Conservation (phyloP, 2,888 invertebrate species). For the Drosophila anceps region DNA sequence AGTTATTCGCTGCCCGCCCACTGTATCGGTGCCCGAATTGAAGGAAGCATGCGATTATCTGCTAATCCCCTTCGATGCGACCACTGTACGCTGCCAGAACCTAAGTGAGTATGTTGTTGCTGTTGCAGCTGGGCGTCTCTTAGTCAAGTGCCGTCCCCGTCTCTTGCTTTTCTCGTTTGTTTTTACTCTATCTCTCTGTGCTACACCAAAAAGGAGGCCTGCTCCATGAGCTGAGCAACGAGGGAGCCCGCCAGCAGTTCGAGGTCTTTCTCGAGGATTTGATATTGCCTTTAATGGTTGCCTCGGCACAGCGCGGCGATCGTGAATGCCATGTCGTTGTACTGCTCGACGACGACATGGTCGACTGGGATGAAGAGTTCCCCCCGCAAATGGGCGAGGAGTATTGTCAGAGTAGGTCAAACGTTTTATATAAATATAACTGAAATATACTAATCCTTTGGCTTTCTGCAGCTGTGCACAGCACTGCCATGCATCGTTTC, state of each 20-base stretch:
- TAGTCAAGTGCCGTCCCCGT: conserved; percentile 69
- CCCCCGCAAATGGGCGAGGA: conserved; percentile 99
- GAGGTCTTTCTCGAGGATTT: conserved; percentile 97
- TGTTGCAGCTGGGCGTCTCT: conserved; percentile 54
- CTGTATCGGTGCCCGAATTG: conserved; percentile 97
- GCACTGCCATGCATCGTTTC: conserved; percentile 98
- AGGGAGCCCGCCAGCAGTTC: conserved; percentile 99
- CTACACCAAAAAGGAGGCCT: conserved; percentile 89
- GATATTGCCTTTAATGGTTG: conserved; percentile 98
- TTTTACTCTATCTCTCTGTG: conserved; percentile 36
- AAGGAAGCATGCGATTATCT: conserved; percentile 99
- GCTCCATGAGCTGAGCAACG: conserved; percentile 98
- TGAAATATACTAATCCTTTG: too few species aligned
- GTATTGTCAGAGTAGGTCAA: conserved; percentile 94
- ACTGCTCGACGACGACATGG: conserved; percentile 96
- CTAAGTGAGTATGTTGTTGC: conserved; percentile 89
- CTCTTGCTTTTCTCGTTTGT: conserved; percentile 26
- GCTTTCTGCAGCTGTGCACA: conserved; percentile 91
- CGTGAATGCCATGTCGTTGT: conserved; percentile 99
- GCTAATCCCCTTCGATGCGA: conserved; percentile 98
- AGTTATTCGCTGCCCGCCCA: conserved; percentile 96
- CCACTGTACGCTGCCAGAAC: conserved; percentile 97
- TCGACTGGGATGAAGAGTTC: conserved; percentile 99
- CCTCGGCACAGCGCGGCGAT: conserved; percentile 96
- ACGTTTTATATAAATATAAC: neutral